Conservation (phyloP, 1,140 invertebrate genomes). For the Anoplophora glabripennis region DNA sequence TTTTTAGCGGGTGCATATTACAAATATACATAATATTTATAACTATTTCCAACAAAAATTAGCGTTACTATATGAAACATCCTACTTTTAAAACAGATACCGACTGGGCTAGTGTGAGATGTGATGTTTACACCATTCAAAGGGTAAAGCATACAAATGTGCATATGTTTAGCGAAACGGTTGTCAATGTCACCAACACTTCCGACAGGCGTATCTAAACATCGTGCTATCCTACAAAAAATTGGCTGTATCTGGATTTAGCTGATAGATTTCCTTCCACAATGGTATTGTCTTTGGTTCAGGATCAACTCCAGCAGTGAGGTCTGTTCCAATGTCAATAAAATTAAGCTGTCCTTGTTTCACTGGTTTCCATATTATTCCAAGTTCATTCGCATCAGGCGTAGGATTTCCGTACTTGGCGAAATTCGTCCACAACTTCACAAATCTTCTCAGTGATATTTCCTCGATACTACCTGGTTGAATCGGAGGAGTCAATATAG, state of each 20-base stretch:
- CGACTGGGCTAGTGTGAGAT: no score
- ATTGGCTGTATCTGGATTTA: conserved; percentile 2
- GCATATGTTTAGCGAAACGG: no score
- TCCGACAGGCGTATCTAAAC: no score
- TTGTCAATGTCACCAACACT: no score
- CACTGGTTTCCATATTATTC: conserved; percentile 28
- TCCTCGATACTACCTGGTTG: conserved; percentile 38
- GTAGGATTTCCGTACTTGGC: conserved; percentile 50
- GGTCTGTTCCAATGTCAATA: conserved; percentile 17
- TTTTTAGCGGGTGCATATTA: no score
- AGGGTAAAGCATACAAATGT: no score
- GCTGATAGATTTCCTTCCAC: conserved; percentile 18
- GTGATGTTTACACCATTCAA: no score
- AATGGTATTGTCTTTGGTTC: conserved; percentile 23
- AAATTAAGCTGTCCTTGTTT: conserved; percentile 22
- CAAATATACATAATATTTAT: no score
- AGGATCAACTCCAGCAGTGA: conserved; percentile 17
- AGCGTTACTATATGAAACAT: no score
- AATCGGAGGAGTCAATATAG: conserved; percentile 46
- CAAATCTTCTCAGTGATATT: conserved; percentile 36
- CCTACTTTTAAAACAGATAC: no score
- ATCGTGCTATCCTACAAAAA: no score
- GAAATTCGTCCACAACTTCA: conserved; percentile 52
- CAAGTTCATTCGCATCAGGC: conserved; percentile 28
- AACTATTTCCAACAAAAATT: no score